These are phyloP conservation scores for Jordanella pulchra DNA, from an alignment of 2,797 vertebrate genomes.

Conservation along the genomic window DNA sequence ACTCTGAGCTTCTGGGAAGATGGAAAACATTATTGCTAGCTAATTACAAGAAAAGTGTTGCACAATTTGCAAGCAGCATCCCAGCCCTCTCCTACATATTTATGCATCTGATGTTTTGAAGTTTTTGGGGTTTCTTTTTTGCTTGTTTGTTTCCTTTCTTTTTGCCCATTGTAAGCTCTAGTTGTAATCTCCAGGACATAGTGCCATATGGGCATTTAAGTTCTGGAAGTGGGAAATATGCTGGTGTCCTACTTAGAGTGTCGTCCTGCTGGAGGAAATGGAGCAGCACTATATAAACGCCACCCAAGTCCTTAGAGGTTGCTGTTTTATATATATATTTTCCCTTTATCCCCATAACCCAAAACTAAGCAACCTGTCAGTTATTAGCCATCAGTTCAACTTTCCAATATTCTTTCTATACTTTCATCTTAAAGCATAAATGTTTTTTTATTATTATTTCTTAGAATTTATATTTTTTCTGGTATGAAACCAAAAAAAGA, in stretches of 20 bases:
- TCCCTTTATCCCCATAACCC: conserved; percentile 24
- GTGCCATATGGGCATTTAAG: conserved; percentile 20
- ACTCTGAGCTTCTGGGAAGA: conserved; percentile 43
- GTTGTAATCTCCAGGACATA: background rate
- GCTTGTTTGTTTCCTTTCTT: background rate
- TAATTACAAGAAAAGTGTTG: conserved; percentile 27
- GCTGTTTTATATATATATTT: conserved; percentile 7
- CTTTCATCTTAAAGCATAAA: background rate
- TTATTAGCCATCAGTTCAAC: conserved; percentile 11
- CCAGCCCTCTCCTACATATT: background rate
- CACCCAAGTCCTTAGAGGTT: conserved; percentile 42
- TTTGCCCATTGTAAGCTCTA: background rate
- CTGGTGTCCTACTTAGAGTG: conserved; percentile 52
- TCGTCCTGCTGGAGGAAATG: conserved; percentile 59
- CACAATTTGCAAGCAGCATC: conserved; percentile 21
- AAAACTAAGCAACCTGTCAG: conserved; percentile 23
- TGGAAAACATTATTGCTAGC: conserved; percentile 27
- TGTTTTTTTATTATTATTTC: background rate
- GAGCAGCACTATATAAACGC: conserved; percentile 62
- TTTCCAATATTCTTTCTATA: no score
- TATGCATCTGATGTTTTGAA: background rate
- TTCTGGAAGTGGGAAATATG: conserved; percentile 26
- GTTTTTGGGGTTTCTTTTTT: background rate
- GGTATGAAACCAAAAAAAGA: background rate
- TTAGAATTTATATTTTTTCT: background rate